Evolutionary conservation across 2,888 invertebrate genomes (phyloP).

Genomic region (Serripes groenlandicus): DNA sequence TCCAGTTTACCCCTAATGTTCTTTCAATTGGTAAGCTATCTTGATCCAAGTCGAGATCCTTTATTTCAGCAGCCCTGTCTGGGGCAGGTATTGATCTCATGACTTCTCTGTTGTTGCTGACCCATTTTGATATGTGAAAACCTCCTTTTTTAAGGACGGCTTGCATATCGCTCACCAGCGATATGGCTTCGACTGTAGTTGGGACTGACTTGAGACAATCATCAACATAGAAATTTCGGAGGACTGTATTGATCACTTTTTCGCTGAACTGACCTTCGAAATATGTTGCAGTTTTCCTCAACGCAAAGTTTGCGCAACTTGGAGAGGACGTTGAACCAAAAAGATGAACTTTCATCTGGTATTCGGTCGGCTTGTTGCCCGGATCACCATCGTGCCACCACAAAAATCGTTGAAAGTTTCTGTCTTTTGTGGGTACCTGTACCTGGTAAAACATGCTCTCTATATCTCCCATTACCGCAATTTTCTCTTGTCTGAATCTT

Average conservation of each 20-base stretch:
- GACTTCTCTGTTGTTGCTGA: not conserved
- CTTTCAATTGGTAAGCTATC: constrained; percentile 47
- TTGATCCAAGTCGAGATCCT: not conserved
- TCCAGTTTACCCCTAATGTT: constrained; percentile 56
- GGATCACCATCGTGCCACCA: constrained; percentile 47
- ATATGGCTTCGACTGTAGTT: not conserved
- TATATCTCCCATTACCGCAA: constrained; percentile 59
- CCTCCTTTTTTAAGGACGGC: not conserved
- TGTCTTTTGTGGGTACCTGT: constrained; percentile 28
- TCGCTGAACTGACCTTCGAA: constrained; percentile 15
- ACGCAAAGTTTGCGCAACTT: constrained; percentile 55
- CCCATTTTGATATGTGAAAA: not conserved
- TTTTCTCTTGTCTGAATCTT: constrained; percentile 48
- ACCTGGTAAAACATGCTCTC: constrained; percentile 64
- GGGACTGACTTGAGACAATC: not conserved
- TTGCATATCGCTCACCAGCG: not conserved
- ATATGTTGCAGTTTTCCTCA: constrained; percentile 42
- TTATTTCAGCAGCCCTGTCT: not conserved
- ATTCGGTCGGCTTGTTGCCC: constrained; percentile 33
- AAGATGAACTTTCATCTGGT: constrained; percentile 60
- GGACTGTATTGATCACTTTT: not conserved
- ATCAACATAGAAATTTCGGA: not conserved
- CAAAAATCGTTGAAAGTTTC: constrained; percentile 57
- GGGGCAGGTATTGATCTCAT: not conserved
- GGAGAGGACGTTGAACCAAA: constrained; percentile 65